Base-by-base conservation (phyloP, 2,113 vertebrate genomes). In the Pseudonaja textilis region DNA sequence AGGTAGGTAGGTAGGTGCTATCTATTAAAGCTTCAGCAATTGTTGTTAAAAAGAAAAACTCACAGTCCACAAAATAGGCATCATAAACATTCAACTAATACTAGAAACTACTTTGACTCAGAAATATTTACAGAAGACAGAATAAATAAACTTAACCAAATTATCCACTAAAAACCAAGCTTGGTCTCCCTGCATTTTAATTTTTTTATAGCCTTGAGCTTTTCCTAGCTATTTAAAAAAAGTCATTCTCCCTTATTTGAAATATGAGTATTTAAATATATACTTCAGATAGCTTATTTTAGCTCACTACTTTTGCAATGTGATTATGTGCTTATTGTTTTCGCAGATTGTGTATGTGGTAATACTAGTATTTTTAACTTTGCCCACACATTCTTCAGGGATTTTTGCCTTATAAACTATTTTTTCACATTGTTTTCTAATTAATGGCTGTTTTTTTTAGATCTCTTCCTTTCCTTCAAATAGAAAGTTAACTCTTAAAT, bases 351-450 rank as follows among this genome's bases (percentile, higher is more conserved):
- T 50, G 59, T 86, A 50, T 47, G n/a, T 92, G 29, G 64, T 39
- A 26, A 52, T 61, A 5, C 55, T 61, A 45, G 23, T 52, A 86
- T 86, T 93, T 90, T 90, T 86, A 50, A 93, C 39, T 50, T 12
- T 50, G 42, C 22, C 74, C n/a, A 34, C 50, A 81, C 64, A 86
- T 93, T 85, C 22, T 59, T 90, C 74, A 50, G 87, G 39, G 50
- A 74, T 57, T 93, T 89, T 42, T 74, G 64, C 29, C 54, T 89
- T 85, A 85, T 92, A 89, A 89, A 89, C 69, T 85, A 34, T 85
- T 85, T 26, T 85, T 93, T 86, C 55, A 47, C 88, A 93, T 85
- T 93, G 88, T 93, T 4, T 90, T 89, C 69, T 93, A 86, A 90
- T 93, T 89, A 90, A 47, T 52, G 64, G 47, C 26, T 45, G 52